Conservation (phyloP, 2,888 invertebrate species). For the Pantelozetes paolii region DNA sequence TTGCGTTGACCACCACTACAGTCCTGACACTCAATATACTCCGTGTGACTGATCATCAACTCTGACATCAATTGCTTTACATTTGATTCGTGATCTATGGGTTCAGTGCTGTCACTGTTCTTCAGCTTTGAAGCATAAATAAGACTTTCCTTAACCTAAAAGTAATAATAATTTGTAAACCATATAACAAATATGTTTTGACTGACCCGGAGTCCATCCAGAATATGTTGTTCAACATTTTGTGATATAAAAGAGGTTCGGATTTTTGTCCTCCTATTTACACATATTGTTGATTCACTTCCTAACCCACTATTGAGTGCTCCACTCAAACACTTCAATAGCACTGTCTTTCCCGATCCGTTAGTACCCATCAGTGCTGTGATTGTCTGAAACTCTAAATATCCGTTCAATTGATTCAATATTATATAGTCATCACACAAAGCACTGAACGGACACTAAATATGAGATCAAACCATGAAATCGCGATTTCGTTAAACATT, state of each 20-base stretch:
- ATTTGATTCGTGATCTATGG: background rate
- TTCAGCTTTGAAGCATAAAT: conserved; percentile 19
- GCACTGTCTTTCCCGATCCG: background rate
- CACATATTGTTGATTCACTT: background rate
- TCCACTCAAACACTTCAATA: background rate
- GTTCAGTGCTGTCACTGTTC: background rate
- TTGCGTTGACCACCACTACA: conserved; percentile 24
- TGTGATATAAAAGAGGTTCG: conserved; percentile 1
- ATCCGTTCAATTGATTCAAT: background rate
- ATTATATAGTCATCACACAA: background rate
- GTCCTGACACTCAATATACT: background rate
- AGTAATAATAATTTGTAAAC: no score
- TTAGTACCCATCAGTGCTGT: background rate
- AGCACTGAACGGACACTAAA: no score
- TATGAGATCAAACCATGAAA: no score
- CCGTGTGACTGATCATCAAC: background rate
- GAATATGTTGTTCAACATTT: background rate
- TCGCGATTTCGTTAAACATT: no score
- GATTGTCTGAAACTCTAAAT: background rate
- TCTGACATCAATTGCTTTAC: background rate
- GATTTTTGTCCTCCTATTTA: background rate
- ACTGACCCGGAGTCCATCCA: background rate
- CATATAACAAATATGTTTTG: no score
- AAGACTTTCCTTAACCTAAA: background rate
- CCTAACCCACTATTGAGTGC: background rate